Base-by-base conservation (phyloP, 2,113 vertebrate species). In the Colinus virginianus region DNA sequence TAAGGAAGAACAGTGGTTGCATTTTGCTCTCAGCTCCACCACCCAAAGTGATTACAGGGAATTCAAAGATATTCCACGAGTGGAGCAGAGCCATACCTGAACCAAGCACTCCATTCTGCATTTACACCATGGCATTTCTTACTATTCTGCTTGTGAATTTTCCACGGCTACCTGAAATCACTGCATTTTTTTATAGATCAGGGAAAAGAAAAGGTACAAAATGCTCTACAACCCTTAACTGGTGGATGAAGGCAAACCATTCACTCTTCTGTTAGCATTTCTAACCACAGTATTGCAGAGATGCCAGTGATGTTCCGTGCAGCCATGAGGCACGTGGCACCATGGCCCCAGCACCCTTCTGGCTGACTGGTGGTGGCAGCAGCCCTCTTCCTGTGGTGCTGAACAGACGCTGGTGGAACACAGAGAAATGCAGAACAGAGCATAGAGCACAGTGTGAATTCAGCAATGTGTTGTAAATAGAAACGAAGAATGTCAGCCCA, bases 141-240 rank as follows among this genome's bases (percentile, higher is more conserved):
- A 6, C 59, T 83, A 76, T 90, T 68, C 28, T 58, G 25, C 43
- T 66, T 58, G 25, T 45, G 32, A 71, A 63, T 59, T 70, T 49
- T 68, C 28, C 48, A 38, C 0, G 0, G 13, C 28, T 9, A 6
- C 4, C 13, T 40, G 8, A 56, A 42, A 51, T 26, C 13, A 16
- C 48, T 68, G 3, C 38, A 3, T 45, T 85, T 90, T 36, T 45
- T 17, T 32, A 48, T 11, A 30, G 4, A 18, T 62, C 34, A 28
- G 30, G 36, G 69, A 91, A 83, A n/a, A 64, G 53, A 56, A 91
- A 49, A 17, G 64, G 14, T 26, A 53, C 26, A 19, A 55, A 80
- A 70, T 2, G 7, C 72, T 63, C 62, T 72, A 12, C 7, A 55
- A 8, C 38, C 40, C 59, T 43, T 38, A 85, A 56, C 21, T 2